phyloP scores from a whole-genome alignment of 2,797 vertebrate species.

The Anguilla obscura region DNA sequence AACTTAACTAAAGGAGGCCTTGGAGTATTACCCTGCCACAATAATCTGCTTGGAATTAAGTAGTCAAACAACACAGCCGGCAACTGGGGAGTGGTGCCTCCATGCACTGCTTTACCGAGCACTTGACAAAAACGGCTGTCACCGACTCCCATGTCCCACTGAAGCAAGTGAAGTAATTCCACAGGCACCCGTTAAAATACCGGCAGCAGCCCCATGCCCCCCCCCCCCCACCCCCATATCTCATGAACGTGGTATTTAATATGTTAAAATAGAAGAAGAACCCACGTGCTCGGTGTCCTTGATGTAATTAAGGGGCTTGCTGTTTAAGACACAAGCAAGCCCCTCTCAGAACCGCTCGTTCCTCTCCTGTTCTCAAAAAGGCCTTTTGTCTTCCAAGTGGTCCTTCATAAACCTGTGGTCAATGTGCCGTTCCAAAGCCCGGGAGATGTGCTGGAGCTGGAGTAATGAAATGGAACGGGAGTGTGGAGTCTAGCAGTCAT shows the following conservation, averaged over 20 bases:
- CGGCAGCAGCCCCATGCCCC: background rate
- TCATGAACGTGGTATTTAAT: background rate
- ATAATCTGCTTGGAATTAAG: slow-evolving; percentile 24
- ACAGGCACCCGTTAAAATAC: background rate
- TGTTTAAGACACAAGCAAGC: slow-evolving; percentile 51
- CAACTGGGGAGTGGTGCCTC: slow-evolving; percentile 11
- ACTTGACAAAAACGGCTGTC: slow-evolving; percentile 21
- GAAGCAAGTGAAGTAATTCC: slow-evolving; percentile 25
- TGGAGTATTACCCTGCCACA: slow-evolving; percentile 18
- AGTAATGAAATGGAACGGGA: slow-evolving; percentile 65
- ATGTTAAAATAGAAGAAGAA: background rate
- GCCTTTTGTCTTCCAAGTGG: slow-evolving; percentile 57
- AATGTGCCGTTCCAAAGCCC: slow-evolving; percentile 32
- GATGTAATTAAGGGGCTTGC: slow-evolving; percentile 24
- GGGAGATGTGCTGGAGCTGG: slow-evolving; percentile 31
- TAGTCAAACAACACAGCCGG: slow-evolving; percentile 29
- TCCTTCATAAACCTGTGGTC: slow-evolving; percentile 58
- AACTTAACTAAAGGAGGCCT: slow-evolving; percentile 25
- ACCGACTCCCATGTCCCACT: background rate
- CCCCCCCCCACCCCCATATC: background rate
- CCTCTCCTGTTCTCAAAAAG: slow-evolving; percentile 47
- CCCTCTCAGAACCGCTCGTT: slow-evolving; percentile 59
- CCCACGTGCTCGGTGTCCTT: slow-evolving; percentile 30
- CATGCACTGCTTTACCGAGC: background rate
- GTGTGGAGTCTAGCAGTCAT: slow-evolving; percentile 59